Base-by-base conservation (phyloP, 2,113 vertebrate genomes). In the Upupa epops region DNA sequence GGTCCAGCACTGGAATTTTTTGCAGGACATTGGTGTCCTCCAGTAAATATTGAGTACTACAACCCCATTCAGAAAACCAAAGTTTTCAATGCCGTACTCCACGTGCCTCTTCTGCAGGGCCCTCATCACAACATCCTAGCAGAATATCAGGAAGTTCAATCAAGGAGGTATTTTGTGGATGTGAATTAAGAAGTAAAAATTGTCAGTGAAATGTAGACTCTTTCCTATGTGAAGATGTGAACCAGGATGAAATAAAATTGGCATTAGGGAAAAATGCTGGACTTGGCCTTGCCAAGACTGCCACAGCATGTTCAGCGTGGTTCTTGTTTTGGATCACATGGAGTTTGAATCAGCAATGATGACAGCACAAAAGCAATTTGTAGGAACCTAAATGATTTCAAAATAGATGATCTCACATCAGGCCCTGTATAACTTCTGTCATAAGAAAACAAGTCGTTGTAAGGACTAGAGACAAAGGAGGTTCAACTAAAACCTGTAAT, bases 141-240 rank as follows among this genome's bases (percentile, higher is more conserved):
- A 49, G 60, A 52, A 28, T 55, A 34, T 24, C 20, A 31, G 14
- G 36, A 52, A 55, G 34, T 4, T 69, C 40, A 72, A n/a, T 34
- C n/a, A 60, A 65, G 34, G 28, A 46, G 28, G 29, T 13, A 32
- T 48, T 42, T 48, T n/a, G 54, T 32, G 1, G 3, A 19, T 20
- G 34, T 20, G 15, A 61, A 60, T 86, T 76, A 42, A 63, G 15
- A 61, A 60, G 83, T 76, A 42, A 63, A 13, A 19, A 20, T 48
- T 48, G 8, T 15, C 40, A 20, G 18, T 48, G 20, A 20, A 48
- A 51, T 0, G 0, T 8, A 20, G 24, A 34, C 34, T n/a, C 25
- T 68, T 34, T 71, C 55, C 55, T 26, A 3, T 46, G 11, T 58
- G 42, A 83, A 80, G 56, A 37, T 10, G 12, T 74, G 56, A 90